Evolutionary conservation across 2,888 invertebrate species (phyloP), one percentile per base, ranked within the genome.

Genomic region (Lithophane semibrunnea): DNA sequence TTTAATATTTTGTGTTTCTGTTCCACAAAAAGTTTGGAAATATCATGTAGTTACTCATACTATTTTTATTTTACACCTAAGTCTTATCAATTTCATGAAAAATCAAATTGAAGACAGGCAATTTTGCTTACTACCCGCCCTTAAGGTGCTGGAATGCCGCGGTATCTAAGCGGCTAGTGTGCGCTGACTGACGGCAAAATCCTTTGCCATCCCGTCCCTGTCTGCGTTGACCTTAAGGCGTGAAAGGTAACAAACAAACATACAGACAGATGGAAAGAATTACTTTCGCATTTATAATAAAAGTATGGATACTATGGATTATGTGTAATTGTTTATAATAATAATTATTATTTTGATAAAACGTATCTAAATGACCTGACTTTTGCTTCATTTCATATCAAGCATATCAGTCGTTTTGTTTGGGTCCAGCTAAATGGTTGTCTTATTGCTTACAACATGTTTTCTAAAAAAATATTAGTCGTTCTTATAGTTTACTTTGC

Each of bases 291-390:
- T 52, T 44, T 54, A 12, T 21, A n/a, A 37, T 79, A 61, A 61
- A 52, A 52, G 52, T 52, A 49, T 49, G 49, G 16, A 52, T 52
- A 52, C 16, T 60, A 24, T 7, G 21, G 12, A 56, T 29, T 44
- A 60, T 52, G 0, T 58, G 49, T 49, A 9, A 37, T 37, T n/a
- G 29, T 29, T 29, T 29, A 29, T 29, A 29, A 47, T n/a, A 37
- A n/a, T 42, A 12, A 37, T 24, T 24, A 64, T 37, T 16, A 7
- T 29, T 10, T 37, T 80, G 63, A 77, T 78, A 81, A 81, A 71
- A 44, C 29, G 5, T 80, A 54, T 70, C 21, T 63, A 0, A 56
- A 56, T 16, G 49, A 37, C 49, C n/a, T 58, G 71, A 54, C 18
- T 52, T 64, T 44, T 56, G 37, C 1, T 64, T 56, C n/a, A 69